Percentiles rank a stretch among this genome's conserved stretches.
These are phyloP conservation scores for Podabrus alpinus DNA, from an alignment of 2,888 invertebrate species.

Conservation along the genomic window DNA sequence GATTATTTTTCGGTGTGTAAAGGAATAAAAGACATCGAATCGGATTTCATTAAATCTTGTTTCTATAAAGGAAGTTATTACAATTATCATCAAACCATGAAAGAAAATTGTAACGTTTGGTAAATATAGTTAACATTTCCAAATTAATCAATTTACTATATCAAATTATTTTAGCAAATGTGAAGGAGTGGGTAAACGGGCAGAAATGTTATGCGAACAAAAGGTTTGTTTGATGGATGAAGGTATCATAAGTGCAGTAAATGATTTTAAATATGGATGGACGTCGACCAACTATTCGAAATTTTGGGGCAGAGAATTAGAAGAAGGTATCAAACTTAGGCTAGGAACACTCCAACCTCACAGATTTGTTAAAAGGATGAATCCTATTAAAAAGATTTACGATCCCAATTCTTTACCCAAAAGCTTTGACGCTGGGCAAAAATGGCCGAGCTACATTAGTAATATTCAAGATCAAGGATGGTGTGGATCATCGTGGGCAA, in stretches of 20 bases:
- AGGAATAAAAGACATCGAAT: constrained; percentile 49
- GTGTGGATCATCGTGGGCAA: constrained; percentile 92
- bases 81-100: constrained; percentile 58
- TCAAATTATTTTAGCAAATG: constrained; percentile 61
- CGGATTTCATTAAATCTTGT: constrained; percentile 55
- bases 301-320: constrained; percentile 82
- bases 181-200: constrained; percentile 42
- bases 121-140: constrained; percentile 52
- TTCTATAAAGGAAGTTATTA: constrained; percentile 60
- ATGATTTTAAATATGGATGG: constrained; percentile 70
- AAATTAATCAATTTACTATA: background rate
- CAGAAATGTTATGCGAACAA: constrained; percentile 68
- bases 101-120: constrained; percentile 77
- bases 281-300: constrained; percentile 77
- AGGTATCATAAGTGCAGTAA: constrained; percentile 70
- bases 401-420: constrained; percentile 66
- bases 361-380: constrained; percentile 61
- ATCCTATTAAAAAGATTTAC: constrained; percentile 62
- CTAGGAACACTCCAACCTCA: constrained; percentile 62
- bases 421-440: constrained; percentile 74
- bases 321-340: constrained; percentile 70
- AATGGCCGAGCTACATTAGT: constrained; percentile 77
- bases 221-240: constrained; percentile 78
- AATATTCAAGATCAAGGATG: constrained; percentile 73
- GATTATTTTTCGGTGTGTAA: constrained; percentile 81